Base-by-base conservation (phyloP, 2,113 vertebrate species). In the Eretmochelys imbricata region DNA sequence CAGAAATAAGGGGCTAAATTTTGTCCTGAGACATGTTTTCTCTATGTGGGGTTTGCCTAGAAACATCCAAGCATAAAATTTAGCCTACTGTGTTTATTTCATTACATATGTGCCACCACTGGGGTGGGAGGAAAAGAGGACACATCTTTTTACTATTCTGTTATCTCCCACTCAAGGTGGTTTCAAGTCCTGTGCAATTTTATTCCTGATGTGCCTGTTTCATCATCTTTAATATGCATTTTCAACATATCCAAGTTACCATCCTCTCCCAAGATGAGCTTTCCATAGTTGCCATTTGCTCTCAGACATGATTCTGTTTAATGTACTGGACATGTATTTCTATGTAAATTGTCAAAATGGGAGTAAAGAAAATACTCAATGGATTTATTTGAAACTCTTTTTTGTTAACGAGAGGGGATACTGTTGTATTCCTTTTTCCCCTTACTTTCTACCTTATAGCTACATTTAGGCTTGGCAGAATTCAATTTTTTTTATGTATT, bases 21-120 rank as follows among this genome's bases (percentile, higher is more conserved):
- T 8, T 69, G 7, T 25, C 80, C n/a, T 38, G 38, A 57, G 53
- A 38, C 46, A 11, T 46, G 25, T 9, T 14, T 24, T 82, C 42
- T 53, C 22, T 22, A 46, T 12, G 38, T 42, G 11, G 42, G 72
- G 13, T 24, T 75, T 76, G 11, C 9, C 38, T 76, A 3, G 62
- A n/a, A 69, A 19, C 6, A 35, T 75, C 69, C 20, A 72, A 72
- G 17, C 29, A 3, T 4, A 19, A 17, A 55, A 50, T 62, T 91
- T 94, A 90, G 35, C 9, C 11, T 6, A 59, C 1, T 80, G 1
- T 76, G 22, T 50, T 93, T 65, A 50, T 90, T 94, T 90, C 93
- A 24, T 6, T 9, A 88, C 17, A 10, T 49, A 46, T 5, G 9
- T 90, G 57, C 42, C 72, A 87, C 78, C 6, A 42, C 1, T 1